These are phyloP conservation scores for Venustoraphidia nigricollis DNA, from an alignment of 2,888 invertebrate genomes.

Conservation along the genomic window DNA sequence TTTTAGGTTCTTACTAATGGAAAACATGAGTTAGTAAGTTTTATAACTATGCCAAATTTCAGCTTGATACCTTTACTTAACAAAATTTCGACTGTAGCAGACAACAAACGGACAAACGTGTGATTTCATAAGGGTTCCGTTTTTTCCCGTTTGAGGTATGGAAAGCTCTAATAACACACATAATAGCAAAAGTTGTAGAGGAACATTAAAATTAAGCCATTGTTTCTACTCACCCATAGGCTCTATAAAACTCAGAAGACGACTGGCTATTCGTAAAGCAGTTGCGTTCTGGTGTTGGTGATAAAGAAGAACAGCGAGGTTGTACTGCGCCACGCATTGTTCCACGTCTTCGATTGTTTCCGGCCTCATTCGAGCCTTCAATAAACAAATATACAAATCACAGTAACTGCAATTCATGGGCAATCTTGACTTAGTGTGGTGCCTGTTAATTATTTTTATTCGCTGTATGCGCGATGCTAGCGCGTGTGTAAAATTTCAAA, in stretches of 20 bases:
- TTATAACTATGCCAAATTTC: no score
- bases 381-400: conserved; percentile 3
- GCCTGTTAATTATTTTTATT: no score
- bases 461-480: no score
- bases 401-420: background rate
- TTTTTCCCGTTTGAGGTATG: background rate
- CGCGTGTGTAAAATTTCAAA: no score
- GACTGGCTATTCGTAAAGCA: conserved; percentile 43
- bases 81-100: no score
- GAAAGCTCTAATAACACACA: background rate
- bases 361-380: conserved; percentile 23
- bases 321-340: conserved; percentile 54
- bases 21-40: no score
- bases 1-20: no score
- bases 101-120: no score
- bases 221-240: conserved; percentile 37
- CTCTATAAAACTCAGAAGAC: conserved; percentile 47
- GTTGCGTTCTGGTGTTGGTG: conserved; percentile 60
- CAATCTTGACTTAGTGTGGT: no score
- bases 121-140: no score
- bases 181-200: conserved; percentile 2
- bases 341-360: conserved; percentile 48
- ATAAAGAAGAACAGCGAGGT: conserved; percentile 63
- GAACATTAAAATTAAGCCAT: background rate
- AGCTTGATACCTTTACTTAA: no score